Base-by-base conservation (phyloP, 2,888 invertebrate species). In the Syrphus vitripennis region DNA sequence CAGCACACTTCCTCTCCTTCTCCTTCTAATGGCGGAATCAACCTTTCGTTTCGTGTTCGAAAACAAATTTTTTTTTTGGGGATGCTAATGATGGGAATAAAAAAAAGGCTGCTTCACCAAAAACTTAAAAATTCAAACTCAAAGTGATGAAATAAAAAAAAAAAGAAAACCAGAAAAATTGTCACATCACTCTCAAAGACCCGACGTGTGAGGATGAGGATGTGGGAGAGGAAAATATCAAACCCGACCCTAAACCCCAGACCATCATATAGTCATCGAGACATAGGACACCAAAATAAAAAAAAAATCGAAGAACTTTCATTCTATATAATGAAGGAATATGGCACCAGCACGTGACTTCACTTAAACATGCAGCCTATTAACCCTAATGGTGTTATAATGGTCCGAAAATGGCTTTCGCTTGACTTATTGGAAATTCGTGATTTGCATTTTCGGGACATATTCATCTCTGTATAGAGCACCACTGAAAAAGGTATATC, bases 391-490 rank as follows among this genome's bases (percentile, higher is more conserved):
- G 88, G 88, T 63, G 84, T 82, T 84, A 86, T 88, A 88, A 88
- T 88, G 83, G 87, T 87, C 87, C 65, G 84, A 84, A 72, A 88
- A 87, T 87, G 84, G 86, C 82, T 86, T 80, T 84, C 81, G 77
- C 79, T 87, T 84, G 87, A 88, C 87, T 88, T 87, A 88, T 88
- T 88, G 87, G 87, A 86, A 87, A 88, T 87, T 88, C 88, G 88
- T 88, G 88, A 84, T 82, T 87, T 82, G 88, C 88, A 88, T 88
- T 65, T 65, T 77, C 65, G 67, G 77, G 80, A 55, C 67, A 24
- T 1, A 21, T 6, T 16, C 26, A 9, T 55, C n/a, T 34, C 34
- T 5, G 5, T 12, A 21, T 19, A 48, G 61, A n/a, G n/a, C n/a
- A n/a, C n/a, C n/a, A n/a, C 29, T 48, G 37, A 37, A 12, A 37